Conservation (phyloP, 2,797 vertebrate genomes). For the Pipistrellus pygmaeus region DNA sequence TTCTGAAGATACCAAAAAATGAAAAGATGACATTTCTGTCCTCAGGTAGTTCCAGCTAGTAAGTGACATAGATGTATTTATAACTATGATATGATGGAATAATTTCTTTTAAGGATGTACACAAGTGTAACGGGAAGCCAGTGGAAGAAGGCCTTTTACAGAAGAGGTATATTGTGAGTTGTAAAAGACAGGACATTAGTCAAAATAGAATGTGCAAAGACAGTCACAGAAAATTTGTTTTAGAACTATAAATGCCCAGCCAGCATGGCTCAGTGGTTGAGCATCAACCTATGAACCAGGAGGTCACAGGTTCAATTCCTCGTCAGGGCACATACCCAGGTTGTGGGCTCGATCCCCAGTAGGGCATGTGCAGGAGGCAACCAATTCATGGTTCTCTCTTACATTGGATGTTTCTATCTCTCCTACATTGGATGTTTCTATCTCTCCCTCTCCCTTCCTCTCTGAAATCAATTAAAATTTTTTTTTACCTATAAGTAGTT, state of each 20-base stretch:
- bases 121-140: slow-evolving; percentile 24
- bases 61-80: slow-evolving; percentile 11
- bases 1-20: slow-evolving; percentile 48
- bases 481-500: background rate
- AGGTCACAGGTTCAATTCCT: no score
- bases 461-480: no score
- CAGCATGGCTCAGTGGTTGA: no score
- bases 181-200: slow-evolving; percentile 49
- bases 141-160: slow-evolving; percentile 47
- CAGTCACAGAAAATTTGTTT: background rate
- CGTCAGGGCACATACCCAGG: no score
- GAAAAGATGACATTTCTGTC: slow-evolving; percentile 57
- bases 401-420: no score
- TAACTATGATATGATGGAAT: slow-evolving; percentile 48
- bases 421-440: no score
- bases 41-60: slow-evolving; percentile 47
- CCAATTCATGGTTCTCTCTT: no score
- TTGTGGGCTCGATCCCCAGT: no score
- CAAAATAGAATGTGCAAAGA: slow-evolving; percentile 53
- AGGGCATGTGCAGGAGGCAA: no score
- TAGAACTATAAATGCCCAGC: background rate
- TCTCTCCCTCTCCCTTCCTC: no score
- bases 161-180: slow-evolving; percentile 38
- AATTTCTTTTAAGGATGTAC: slow-evolving; percentile 59
- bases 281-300: no score